Percentiles rank a stretch among this genome's conserved stretches.
phyloP scores from a whole-genome alignment of 2,888 invertebrate species.

The Heterodera filipjevi region DNA sequence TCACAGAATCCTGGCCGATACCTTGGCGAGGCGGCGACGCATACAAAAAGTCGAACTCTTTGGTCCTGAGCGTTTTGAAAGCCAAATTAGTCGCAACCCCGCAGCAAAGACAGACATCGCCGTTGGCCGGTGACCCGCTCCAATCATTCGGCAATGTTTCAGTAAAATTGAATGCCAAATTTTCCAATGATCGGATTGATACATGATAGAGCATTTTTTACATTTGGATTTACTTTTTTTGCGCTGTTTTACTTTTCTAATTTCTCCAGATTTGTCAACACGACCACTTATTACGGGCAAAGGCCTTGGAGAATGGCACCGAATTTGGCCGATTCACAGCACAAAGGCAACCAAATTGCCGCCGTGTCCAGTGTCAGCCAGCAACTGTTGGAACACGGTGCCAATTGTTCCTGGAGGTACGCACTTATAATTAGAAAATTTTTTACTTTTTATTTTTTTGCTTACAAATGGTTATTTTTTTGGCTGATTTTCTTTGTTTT shows the following conservation, averaged over 20 bases:
- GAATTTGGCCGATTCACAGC: constrained; percentile 28
- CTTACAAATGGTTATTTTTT: too few relatives aligned
- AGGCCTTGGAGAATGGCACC: constrained; percentile 79
- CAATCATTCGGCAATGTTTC: constrained; percentile 33
- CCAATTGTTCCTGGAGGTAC: constrained; percentile 53
- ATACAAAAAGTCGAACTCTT: constrained; percentile 48
- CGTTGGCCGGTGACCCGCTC: constrained; percentile 38
- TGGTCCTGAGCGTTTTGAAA: constrained; percentile 36
- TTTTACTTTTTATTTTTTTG: too few relatives aligned
- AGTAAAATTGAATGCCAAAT: too few relatives aligned
- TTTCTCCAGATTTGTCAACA: background rate
- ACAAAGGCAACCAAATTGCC: constrained; percentile 27
- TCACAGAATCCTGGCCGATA: constrained; percentile 84
- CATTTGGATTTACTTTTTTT: constrained; percentile 24
- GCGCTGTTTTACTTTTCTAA: background rate
- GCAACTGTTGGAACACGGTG: constrained; percentile 49
- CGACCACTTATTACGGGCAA: constrained; percentile 81
- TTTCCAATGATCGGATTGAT: too few relatives aligned
- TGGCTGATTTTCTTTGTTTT: too few relatives aligned
- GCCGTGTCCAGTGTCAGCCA: constrained; percentile 18
- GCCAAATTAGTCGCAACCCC: constrained; percentile 3
- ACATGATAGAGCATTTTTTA: background rate
- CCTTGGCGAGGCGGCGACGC: constrained; percentile 30
- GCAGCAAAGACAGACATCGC: constrained; percentile 36
- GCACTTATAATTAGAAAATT: too few relatives aligned